Evolutionary conservation across 1,140 invertebrate genomes (phyloP).

Genomic region (Bombus balteatus): DNA sequence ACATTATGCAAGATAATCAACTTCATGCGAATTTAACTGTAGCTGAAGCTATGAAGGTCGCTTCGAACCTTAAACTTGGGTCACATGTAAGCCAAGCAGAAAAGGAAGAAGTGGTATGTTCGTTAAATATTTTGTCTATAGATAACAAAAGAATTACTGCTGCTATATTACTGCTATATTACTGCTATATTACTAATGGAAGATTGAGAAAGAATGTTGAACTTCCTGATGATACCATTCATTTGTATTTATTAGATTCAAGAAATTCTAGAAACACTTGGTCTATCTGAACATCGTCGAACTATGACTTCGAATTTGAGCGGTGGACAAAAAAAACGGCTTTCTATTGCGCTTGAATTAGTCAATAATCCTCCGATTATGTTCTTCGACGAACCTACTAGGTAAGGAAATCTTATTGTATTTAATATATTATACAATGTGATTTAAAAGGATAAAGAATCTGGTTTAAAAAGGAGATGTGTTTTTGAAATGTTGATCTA

Average conservation of each 20-base stretch:
- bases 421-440: not conserved
- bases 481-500: not conserved
- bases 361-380: slow-evolving; percentile 98
- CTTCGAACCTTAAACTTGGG: slow-evolving; percentile 94
- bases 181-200: too few relatives aligned
- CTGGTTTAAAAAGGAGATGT: not conserved
- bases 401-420: slow-evolving; percentile 77
- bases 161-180: too few relatives aligned
- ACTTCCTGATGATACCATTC: not conserved
- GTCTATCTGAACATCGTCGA: slow-evolving; percentile 92
- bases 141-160: too few relatives aligned
- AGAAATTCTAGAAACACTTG: slow-evolving; percentile 95
- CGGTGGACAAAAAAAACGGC: slow-evolving; percentile 97
- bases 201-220: not conserved
- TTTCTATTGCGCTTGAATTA: slow-evolving; percentile 97
- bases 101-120: slow-evolving; percentile 93
- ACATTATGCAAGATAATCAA: slow-evolving; percentile 99
- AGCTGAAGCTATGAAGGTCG: slow-evolving; percentile 96
- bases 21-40: slow-evolving; percentile 96
- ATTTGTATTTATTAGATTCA: slow-evolving; percentile 86
- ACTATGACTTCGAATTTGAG: slow-evolving; percentile 96
- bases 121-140: not conserved
- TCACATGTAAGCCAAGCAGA: slow-evolving; percentile 87
- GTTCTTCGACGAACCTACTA: slow-evolving; percentile 99
- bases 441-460: not conserved